Evolutionary conservation across 2,888 invertebrate genomes (phyloP), one percentile per base, ranked within the genome.

Genomic region (Notodonta dromedarius): DNA sequence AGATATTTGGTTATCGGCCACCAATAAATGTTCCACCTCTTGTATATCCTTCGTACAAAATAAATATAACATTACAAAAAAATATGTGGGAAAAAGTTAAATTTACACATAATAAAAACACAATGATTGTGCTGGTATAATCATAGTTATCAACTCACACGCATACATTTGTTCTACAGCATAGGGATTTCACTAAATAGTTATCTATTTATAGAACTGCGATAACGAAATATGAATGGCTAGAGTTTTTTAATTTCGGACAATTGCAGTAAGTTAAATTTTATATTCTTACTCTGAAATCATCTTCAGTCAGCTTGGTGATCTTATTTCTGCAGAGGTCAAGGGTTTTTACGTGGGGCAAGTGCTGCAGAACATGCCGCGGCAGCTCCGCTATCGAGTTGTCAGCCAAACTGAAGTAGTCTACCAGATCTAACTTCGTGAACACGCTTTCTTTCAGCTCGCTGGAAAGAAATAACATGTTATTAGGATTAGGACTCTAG

Each of bases 281-380:
- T 50, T 39, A 24, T 24, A 58, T 60, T 61, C 76, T 93, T 91
- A 97, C 97, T 93, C 95, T 95, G 73, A 98, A 96, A 80, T 97
- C 97, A 58, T 96, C 95, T 69, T 96, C 94, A 40, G 95, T 94
- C 59, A 99, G 94, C 58, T 95, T 94, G 63, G 94, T 95, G 72
- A 99, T 96, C 72, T 95, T 95, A 80, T 98, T 97, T 70, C 97
- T 94, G 72, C 97, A 97, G 63, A 99, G 92, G 87, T 98, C 97
- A 65, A 98, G 91, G 1, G 97, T 97, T 80, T 95, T 95, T 62
- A 98, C 94, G 71, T 96, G 95, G 0, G 97, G 96, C 88, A 98
- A 94, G 79, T 96, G 96, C 58, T 95, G 94, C 63, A 97, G 94
- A 55, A 97, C 95, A 69, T 96, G 95, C 56, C 95, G 94, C 5